Percentiles rank a stretch among this genome's conserved stretches.
Evolutionary conservation across 1,140 invertebrate genomes (phyloP).

Genomic region (Zelostemma sp.): DNA sequence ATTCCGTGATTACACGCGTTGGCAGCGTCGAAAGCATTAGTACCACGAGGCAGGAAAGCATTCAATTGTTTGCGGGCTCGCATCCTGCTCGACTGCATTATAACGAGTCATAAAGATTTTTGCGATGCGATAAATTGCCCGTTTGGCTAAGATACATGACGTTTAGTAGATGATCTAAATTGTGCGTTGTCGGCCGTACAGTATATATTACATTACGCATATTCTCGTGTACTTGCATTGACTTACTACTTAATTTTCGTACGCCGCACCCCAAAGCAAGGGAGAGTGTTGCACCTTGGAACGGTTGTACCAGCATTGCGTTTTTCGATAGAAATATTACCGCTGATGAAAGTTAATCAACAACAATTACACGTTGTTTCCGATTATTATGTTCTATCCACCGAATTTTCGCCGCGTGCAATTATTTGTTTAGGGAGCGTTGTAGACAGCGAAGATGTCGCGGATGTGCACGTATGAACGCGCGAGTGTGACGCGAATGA

Average conservation of each 20-base stretch:
- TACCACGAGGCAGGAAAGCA: conserved; percentile 46
- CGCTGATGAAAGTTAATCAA: too few relatives aligned
- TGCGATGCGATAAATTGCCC: conserved; percentile 56
- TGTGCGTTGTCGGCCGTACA: conserved; percentile 42
- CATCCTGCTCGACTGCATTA: conserved; percentile 43
- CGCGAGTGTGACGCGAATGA: conserved; percentile 51
- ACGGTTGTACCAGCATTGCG: too few relatives aligned
- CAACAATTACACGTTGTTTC: too few relatives aligned
- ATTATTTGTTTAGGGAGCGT: too few relatives aligned
- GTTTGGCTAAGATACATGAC: conserved; percentile 55
- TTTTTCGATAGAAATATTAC: too few relatives aligned
- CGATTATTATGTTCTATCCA: too few relatives aligned
- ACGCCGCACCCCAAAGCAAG: too few relatives aligned
- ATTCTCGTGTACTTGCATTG: conserved; percentile 16
- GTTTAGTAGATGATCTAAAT: conserved; percentile 60
- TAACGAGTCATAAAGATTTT: conserved; percentile 56
- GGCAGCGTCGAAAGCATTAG: conserved; percentile 38
- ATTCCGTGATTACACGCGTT: conserved; percentile 40
- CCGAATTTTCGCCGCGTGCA: too few relatives aligned
- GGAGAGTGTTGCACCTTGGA: too few relatives aligned
- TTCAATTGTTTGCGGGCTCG: conserved; percentile 49
- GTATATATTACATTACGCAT: conserved; percentile 40
- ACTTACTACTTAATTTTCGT: conserved; percentile 36
- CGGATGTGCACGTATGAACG: conserved; percentile 50
- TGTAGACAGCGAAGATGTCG: conserved; percentile 20